Evolutionary conservation across 2,113 vertebrate species (phyloP).

Genomic region (Misgurnus mizolepis): DNA sequence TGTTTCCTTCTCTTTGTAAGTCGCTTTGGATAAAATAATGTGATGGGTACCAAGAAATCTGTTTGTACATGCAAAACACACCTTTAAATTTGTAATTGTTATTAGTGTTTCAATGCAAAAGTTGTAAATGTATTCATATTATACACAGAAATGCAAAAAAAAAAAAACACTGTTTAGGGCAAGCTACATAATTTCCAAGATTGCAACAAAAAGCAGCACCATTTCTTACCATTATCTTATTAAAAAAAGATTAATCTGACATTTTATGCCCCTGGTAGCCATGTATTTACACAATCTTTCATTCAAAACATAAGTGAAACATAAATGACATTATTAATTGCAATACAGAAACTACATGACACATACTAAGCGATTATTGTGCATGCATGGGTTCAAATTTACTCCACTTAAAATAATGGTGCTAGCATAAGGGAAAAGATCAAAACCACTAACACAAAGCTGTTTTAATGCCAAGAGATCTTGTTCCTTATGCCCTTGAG

Average conservation of each 20-base stretch:
- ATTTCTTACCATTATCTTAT: not conserved
- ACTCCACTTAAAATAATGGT: not conserved
- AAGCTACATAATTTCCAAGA: too few relatives aligned
- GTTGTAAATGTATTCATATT: too few relatives aligned
- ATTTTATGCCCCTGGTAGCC: not conserved
- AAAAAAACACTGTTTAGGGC: too few relatives aligned
- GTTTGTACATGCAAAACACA: too few relatives aligned
- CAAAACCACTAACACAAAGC: not conserved
- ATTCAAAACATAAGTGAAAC: not conserved
- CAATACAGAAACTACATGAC: not conserved
- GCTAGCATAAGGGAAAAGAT: not conserved
- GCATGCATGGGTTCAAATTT: not conserved
- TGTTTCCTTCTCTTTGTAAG: too few relatives aligned
- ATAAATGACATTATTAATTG: not conserved
- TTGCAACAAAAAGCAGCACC: not conserved
- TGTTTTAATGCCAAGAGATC: not conserved
- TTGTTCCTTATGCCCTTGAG: conserved; percentile 9
- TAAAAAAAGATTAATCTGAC: not conserved
- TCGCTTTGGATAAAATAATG: too few relatives aligned
- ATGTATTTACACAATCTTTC: not conserved
- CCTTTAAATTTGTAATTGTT: too few relatives aligned
- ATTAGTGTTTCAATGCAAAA: too few relatives aligned
- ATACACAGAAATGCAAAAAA: too few relatives aligned
- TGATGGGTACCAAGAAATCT: too few relatives aligned
- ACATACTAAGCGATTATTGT: not conserved